phyloP scores from a whole-genome alignment of 2,797 vertebrate species.

The Periparus ater region DNA sequence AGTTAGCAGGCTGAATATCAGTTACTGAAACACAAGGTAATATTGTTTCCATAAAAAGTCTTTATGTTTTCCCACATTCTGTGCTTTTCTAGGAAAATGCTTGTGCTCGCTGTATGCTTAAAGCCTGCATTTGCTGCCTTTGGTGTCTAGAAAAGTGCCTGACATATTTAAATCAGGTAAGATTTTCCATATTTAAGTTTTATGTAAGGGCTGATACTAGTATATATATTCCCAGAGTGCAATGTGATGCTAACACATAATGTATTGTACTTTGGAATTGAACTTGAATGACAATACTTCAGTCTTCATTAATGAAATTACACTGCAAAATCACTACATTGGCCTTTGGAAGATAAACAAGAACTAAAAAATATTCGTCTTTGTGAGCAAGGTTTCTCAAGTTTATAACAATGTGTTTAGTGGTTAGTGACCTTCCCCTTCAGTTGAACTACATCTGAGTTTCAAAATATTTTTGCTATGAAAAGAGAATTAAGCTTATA shows the following conservation, averaged over 20 bases:
- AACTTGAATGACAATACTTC: neutral
- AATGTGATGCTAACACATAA: neutral
- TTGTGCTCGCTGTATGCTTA: constrained; percentile 91
- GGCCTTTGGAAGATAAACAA: neutral
- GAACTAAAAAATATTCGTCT: neutral
- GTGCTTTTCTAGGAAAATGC: constrained; percentile 86
- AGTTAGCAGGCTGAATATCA: neutral
- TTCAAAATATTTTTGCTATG: neutral
- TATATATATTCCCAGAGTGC: neutral
- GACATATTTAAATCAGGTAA: constrained; percentile 98
- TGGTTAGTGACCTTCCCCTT: neutral
- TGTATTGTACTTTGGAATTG: neutral
- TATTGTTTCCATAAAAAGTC: neutral
- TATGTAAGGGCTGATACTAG: neutral
- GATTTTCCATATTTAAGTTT: constrained; percentile 16
- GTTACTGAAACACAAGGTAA: neutral
- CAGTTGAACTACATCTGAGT: neutral
- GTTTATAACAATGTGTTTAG: neutral
- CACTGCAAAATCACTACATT: neutral
- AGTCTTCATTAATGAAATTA: constrained; percentile 28
- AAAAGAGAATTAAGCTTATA: neutral
- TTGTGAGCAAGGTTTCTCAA: neutral
- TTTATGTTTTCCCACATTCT: neutral
- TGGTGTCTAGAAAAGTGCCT: constrained; percentile 99
- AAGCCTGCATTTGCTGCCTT: constrained; percentile 96